A percentile compares a stretch with the other conserved stretches of the same genome.
These are phyloP conservation scores for Glandiceps talaboti DNA, from an alignment of 53 echinoderm and acorn worm genomes.

Conservation along the genomic window DNA sequence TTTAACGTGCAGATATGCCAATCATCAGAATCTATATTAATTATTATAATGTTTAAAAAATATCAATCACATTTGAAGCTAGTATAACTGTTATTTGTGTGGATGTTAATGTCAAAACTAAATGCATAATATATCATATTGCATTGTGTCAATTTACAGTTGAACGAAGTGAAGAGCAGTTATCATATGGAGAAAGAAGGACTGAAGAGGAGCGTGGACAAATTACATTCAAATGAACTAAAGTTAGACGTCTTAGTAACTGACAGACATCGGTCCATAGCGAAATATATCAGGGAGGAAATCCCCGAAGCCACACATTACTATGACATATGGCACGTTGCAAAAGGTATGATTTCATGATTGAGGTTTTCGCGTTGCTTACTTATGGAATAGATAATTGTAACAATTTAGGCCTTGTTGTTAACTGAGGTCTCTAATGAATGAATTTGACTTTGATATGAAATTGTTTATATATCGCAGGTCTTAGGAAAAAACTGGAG, in stretches of 20 bases:
- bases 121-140: too few relatives aligned
- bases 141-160: constrained; percentile 20
- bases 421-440: too few relatives aligned
- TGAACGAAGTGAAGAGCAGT: constrained; percentile 30
- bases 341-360: constrained; percentile 24
- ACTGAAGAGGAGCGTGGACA: background rate
- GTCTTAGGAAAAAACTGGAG: constrained; percentile 12
- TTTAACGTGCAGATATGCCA: background rate
- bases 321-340: constrained; percentile 49
- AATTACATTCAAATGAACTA: background rate
- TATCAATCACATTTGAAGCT: background rate
- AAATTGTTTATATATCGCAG: too few relatives aligned
- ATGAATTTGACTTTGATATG: background rate
- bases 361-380: too few relatives aligned
- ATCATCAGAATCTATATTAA: background rate
- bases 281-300: background rate
- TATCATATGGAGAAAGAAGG: constrained; percentile 54
- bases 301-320: constrained; percentile 21
- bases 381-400: too few relatives aligned
- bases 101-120: too few relatives aligned
- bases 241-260: background rate
- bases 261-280: background rate
- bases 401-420: too few relatives aligned
- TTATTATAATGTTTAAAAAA: background rate
- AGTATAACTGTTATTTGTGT: constrained; percentile 1